Conservation (phyloP, 2,888 invertebrate species). For the Cosmopolites sordidus region DNA sequence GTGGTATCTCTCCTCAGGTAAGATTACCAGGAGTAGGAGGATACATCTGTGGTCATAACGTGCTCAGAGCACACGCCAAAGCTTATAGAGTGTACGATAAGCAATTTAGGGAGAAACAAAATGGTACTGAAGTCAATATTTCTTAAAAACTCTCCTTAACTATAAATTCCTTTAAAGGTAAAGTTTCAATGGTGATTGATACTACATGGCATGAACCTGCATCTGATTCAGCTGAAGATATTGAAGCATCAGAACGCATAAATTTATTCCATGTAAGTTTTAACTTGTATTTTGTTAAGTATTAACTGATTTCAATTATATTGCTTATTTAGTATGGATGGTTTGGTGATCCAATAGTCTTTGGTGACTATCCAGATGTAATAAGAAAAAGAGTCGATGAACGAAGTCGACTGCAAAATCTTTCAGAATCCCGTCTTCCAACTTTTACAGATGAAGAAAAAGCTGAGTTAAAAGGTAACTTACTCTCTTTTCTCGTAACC, state of each 20-base stretch:
- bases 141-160: no score
- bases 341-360: constrained; percentile 56
- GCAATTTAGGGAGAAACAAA: constrained; percentile 46
- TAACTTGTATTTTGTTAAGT: neutral
- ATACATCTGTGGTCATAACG: constrained; percentile 60
- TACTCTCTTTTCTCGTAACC: no score
- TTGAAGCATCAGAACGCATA: constrained; percentile 56
- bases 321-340: constrained; percentile 30
- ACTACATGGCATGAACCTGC: constrained; percentile 61
- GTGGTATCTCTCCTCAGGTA: constrained; percentile 39
- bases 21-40: constrained; percentile 49
- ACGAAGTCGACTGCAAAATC: constrained; percentile 57
- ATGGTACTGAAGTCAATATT: constrained; percentile 19
- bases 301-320: neutral
- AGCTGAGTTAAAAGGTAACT: constrained; percentile 47
- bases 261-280: constrained; percentile 53
- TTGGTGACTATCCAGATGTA: constrained; percentile 62
- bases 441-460: constrained; percentile 59
- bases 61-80: constrained; percentile 61
- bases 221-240: constrained; percentile 53
- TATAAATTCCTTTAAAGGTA: constrained; percentile 21
- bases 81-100: constrained; percentile 59
- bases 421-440: constrained; percentile 59
- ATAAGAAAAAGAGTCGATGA: constrained; percentile 58
- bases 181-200: constrained; percentile 53